phyloP scores from a whole-genome alignment of 2,797 vertebrate genomes.

The Sebastolobus alascanus region DNA sequence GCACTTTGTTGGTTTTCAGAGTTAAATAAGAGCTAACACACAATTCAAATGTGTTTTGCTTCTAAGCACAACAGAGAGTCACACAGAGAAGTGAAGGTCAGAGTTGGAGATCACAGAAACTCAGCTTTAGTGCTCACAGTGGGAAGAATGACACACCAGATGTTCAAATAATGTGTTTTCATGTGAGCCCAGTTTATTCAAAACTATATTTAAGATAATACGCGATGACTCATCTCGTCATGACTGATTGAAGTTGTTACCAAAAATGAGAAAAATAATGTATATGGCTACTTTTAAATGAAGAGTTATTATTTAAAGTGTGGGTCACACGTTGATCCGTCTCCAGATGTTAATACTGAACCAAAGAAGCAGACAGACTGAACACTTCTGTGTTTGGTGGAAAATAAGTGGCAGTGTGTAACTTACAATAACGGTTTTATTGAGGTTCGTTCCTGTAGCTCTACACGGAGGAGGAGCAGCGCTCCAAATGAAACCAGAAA shows the following conservation, averaged over 20 bases:
- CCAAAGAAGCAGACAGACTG: background rate
- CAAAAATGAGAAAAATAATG: background rate
- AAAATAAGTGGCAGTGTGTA: slow-evolving; percentile 43
- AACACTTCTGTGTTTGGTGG: background rate
- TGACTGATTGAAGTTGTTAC: background rate
- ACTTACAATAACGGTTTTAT: slow-evolving; percentile 75
- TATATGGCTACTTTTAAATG: background rate
- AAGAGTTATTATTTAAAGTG: background rate
- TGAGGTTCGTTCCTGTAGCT: slow-evolving; percentile 64
- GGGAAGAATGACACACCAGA: slow-evolving; percentile 7
- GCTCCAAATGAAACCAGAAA: slow-evolving; percentile 75
- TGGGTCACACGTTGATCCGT: background rate
- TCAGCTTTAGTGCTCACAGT: background rate
- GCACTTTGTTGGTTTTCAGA: background rate
- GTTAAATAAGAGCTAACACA: background rate
- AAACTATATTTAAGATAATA: slow-evolving; percentile 34
- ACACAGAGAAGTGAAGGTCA: slow-evolving; percentile 41
- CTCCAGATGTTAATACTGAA: background rate
- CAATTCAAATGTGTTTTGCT: slow-evolving; percentile 14
- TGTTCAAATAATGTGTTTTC: slow-evolving; percentile 1
- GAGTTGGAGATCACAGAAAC: slow-evolving; percentile 20
- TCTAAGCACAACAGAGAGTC: background rate
- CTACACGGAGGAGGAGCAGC: slow-evolving; percentile 72
- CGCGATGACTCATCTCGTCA: background rate
- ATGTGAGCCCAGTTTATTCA: slow-evolving; percentile 52